Conservation (phyloP, 2,113 vertebrate species). For the Nanorana parkeri region DNA sequence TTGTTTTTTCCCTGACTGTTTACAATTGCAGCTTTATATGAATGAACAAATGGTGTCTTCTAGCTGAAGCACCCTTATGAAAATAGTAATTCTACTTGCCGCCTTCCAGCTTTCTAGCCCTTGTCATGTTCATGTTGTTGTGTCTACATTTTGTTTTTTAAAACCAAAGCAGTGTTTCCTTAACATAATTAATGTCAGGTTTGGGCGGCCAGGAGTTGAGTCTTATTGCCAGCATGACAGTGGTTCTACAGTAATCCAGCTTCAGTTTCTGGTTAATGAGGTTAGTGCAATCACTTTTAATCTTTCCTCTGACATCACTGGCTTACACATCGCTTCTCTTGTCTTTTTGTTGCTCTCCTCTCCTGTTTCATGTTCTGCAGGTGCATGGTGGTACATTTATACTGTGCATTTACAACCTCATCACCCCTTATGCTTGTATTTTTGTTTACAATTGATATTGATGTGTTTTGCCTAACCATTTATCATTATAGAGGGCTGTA, state of each 20-base stretch:
- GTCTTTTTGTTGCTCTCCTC: neutral
- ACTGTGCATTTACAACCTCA: too few species aligned
- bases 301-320: slow-evolving; percentile 52
- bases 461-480: too few species aligned
- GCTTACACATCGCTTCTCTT: slow-evolving; percentile 1
- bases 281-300: slow-evolving; percentile 73
- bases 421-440: too few species aligned
- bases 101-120: neutral
- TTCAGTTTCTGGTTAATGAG: slow-evolving; percentile 99
- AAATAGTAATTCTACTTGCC: neutral
- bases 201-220: slow-evolving; percentile 95
- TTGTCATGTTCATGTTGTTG: neutral
- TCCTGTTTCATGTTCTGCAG: neutral
- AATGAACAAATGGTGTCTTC: too few species aligned
- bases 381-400: neutral
- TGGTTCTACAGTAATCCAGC: slow-evolving; percentile 93
- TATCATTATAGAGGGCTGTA: too few species aligned
- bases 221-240: slow-evolving; percentile 97
- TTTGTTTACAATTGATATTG: too few species aligned
- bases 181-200: slow-evolving; percentile 83
- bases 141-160: slow-evolving; percentile 8
- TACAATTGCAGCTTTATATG: too few species aligned
- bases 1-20: too few species aligned
- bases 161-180: slow-evolving; percentile 70
- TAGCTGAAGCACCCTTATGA: too few species aligned